phyloP scores from a whole-genome alignment of 2,888 invertebrate species.

The Andrena marginata region DNA sequence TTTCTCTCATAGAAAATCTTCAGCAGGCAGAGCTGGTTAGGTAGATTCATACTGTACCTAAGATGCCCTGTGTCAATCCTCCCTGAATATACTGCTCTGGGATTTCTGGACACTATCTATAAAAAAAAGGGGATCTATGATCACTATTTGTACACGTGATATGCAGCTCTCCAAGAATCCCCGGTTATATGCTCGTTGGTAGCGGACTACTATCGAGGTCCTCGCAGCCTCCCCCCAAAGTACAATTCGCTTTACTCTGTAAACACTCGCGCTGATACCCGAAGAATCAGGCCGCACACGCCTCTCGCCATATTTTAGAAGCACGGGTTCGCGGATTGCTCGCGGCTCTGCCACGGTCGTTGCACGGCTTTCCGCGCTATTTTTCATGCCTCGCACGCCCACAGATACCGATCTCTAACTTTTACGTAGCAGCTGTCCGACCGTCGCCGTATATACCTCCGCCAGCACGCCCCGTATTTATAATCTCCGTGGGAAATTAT shows the following conservation, averaged over 20 bases:
- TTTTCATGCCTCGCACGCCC: slow-evolving; percentile 27
- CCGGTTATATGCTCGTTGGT: no score
- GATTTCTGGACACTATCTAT: no score
- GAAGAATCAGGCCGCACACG: slow-evolving; percentile 12
- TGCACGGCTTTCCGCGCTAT: slow-evolving; percentile 25
- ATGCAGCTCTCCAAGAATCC: no score
- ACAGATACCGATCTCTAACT: slow-evolving; percentile 44
- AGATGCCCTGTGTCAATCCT: no score
- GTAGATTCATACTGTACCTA: no score
- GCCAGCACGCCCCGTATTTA: slow-evolving; percentile 29
- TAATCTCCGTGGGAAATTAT: slow-evolving; percentile 53
- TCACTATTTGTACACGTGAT: no score
- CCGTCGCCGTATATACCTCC: slow-evolving; percentile 22
- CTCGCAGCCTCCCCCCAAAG: no score
- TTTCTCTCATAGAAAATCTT: no score
- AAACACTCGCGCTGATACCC: background rate
- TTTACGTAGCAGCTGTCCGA: slow-evolving; percentile 43
- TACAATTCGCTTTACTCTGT: background rate
- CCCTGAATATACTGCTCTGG: no score
- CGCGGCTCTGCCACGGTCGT: background rate
- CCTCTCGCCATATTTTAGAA: slow-evolving; percentile 20
- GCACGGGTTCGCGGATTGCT: background rate
- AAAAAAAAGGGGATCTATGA: no score
- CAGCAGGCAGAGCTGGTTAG: no score
- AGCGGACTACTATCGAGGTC: no score